Percentiles rank a stretch among this genome's conserved stretches.
Evolutionary conservation across 1,140 invertebrate species (phyloP).

Genomic region (Tetraneura akinire): DNA sequence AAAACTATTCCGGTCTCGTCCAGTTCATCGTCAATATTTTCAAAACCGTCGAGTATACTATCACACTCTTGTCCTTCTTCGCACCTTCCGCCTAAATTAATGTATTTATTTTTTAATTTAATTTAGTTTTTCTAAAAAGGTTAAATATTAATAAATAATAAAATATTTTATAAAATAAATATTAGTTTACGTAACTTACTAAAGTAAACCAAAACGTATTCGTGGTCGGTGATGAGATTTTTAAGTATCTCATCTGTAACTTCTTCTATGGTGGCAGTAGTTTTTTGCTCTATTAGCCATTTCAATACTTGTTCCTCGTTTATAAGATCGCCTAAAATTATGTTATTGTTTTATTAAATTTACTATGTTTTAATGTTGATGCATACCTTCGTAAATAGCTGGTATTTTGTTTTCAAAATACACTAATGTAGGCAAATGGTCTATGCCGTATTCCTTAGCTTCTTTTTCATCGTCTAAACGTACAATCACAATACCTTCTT

Average conservation of each 20-base stretch:
- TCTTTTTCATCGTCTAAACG: slow-evolving; percentile 84
- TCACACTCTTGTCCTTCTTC: slow-evolving; percentile 85
- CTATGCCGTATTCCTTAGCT: slow-evolving; percentile 88
- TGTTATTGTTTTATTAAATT: background rate
- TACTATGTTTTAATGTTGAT: background rate
- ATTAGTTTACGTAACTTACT: slow-evolving; percentile 65
- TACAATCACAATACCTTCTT: slow-evolving; percentile 86
- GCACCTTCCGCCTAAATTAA: slow-evolving; percentile 72
- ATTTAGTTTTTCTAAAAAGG: too few relatives aligned
- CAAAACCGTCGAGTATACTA: slow-evolving; percentile 79
- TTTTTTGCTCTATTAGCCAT: slow-evolving; percentile 89
- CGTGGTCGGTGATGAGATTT: slow-evolving; percentile 84
- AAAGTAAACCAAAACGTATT: slow-evolving; percentile 92
- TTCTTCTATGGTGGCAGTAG: slow-evolving; percentile 89
- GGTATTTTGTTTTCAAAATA: slow-evolving; percentile 93
- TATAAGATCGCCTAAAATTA: slow-evolving; percentile 71
- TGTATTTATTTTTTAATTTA: too few relatives aligned
- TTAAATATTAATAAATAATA: too few relatives aligned
- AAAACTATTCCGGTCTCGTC: slow-evolving; percentile 93
- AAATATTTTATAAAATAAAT: too few relatives aligned
- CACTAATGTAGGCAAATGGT: slow-evolving; percentile 82
- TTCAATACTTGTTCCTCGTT: slow-evolving; percentile 89
- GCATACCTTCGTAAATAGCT: slow-evolving; percentile 77
- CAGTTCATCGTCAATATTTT: slow-evolving; percentile 91
- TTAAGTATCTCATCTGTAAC: slow-evolving; percentile 89